Conservation (phyloP, 2,888 invertebrate genomes). For the Therioaphis trifolii region DNA sequence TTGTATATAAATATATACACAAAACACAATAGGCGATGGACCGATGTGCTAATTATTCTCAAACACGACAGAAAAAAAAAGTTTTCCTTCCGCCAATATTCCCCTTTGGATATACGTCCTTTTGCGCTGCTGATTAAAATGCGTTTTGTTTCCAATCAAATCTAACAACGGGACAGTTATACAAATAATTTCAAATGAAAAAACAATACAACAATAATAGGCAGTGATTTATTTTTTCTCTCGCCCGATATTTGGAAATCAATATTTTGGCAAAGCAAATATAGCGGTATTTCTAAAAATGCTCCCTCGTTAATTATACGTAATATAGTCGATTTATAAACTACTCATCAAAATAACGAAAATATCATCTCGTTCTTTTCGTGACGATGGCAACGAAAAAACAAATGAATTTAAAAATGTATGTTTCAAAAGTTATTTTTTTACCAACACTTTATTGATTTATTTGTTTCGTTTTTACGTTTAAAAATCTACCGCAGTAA, state of each 20-base stretch:
- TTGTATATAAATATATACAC: background rate
- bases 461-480: too few species aligned
- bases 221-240: background rate
- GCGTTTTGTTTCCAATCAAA: slow-evolving; percentile 21
- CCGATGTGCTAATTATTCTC: slow-evolving; percentile 25
- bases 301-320: too few species aligned
- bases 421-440: too few species aligned
- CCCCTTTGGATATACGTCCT: background rate
- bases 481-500: too few species aligned
- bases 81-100: slow-evolving; percentile 2
- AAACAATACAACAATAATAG: background rate
- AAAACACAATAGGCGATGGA: background rate
- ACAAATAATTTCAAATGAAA: background rate
- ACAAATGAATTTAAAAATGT: too few species aligned
- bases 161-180: background rate
- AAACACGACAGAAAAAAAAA: background rate
- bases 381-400: too few species aligned
- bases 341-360: too few species aligned
- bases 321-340: too few species aligned
- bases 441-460: too few species aligned
- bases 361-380: too few species aligned
- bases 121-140: slow-evolving; percentile 18
- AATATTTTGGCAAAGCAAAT: background rate
- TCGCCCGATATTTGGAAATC: background rate
- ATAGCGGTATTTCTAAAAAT: background rate